Base-by-base conservation (phyloP, 2,113 vertebrate genomes). In the Sceloporus tristichus region DNA sequence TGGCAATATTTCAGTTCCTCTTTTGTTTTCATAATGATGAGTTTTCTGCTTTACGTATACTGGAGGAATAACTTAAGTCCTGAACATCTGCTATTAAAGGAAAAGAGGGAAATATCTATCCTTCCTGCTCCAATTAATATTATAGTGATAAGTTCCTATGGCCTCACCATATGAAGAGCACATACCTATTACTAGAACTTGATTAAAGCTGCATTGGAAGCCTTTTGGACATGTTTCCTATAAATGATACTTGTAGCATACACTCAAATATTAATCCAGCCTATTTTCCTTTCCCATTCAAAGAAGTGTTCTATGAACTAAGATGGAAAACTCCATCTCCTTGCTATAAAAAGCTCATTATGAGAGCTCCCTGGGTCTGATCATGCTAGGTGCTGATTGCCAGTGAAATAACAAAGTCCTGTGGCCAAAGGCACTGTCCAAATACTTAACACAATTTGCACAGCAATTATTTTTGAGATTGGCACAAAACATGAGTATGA, bases 11-110 rank as follows among this genome's bases (percentile, higher is more conserved):
- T 87, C 83, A 89, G 40, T 56, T 94, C 87, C 68, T 78, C 76
- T 91, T 92, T 88, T 23, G 91, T 96, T 93, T 91, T 14, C 87
- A 77, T 86, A 88, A 87, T 86, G 90, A 92, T 82, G 70, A 82
- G 38, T 92, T 81, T 2, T 0, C 66, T 93, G 34, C 18, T 93
- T 90, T 85, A 8, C 88, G 88, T 90, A 66, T 85, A 92, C 80
- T 76, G 21, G 65, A 88, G 53, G 77, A 94, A 82, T 87, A 85
- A 9, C 84, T 90, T 53, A 77, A 91, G 42, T 87, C 92, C 94
- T 90, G 84, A 95, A 87, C 78, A 92, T 85, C 73, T 93, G 68
- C 82, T 92, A 87, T 40, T 89, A 27, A 90, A 90, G 90, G 85
- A 34, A 94, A 68, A 65, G 16, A 90, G 91, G 90, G 92, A 82